A percentile compares a stretch with the other conserved stretches of the same genome.
phyloP scores from a whole-genome alignment of 92 coral and sea anemone genomes.

The Epizoanthus stellaris region DNA sequence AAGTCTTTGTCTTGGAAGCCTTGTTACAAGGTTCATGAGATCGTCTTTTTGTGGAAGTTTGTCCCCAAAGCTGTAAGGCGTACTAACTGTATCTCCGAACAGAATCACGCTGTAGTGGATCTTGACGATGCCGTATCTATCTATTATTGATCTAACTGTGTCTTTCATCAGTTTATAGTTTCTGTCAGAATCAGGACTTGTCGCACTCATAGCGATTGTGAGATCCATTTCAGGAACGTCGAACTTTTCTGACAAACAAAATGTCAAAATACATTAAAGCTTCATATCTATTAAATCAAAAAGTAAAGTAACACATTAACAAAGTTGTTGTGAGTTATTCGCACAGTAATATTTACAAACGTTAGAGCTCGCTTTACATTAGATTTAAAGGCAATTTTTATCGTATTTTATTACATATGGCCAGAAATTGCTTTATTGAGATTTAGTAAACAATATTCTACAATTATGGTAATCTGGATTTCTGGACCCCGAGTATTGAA shows the following conservation, averaged over 20 bases:
- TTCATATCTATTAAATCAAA: not conserved
- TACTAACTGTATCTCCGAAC: slow-evolving; percentile 42
- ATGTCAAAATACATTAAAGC: not conserved
- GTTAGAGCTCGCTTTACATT: no score
- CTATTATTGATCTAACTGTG: slow-evolving; percentile 59
- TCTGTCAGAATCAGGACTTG: slow-evolving; percentile 56
- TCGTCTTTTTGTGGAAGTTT: slow-evolving; percentile 29
- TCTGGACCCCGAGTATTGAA: no score
- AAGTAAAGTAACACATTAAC: no score
- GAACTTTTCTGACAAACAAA: slow-evolving; percentile 5
- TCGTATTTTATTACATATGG: no score
- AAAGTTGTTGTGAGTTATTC: no score
- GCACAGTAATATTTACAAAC: no score
- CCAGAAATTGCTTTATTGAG: no score
- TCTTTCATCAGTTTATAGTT: slow-evolving; percentile 67
- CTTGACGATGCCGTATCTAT: slow-evolving; percentile 59
- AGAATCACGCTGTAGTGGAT: slow-evolving; percentile 57
- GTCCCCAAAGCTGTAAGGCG: slow-evolving; percentile 25
- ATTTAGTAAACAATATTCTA: no score
- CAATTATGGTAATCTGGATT: no score
- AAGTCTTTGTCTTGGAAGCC: slow-evolving; percentile 16
- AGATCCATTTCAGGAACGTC: slow-evolving; percentile 74
- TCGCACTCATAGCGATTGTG: slow-evolving; percentile 80
- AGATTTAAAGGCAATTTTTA: no score
- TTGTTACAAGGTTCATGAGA: slow-evolving; percentile 14